Conservation (phyloP, 2,113 vertebrate species). For the Cynopterus brachyotis region DNA sequence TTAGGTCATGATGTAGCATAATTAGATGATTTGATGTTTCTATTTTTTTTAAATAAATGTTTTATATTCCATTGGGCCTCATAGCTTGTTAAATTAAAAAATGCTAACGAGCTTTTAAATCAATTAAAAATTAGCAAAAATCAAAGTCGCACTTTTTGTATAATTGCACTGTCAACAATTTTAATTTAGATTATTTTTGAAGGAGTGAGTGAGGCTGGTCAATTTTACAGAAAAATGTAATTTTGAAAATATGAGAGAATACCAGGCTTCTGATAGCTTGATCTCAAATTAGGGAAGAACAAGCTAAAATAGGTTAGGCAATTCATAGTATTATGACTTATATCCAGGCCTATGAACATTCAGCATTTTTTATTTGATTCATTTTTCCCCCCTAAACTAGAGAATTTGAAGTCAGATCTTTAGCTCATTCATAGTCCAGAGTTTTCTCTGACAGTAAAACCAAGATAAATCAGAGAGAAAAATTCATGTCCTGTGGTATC, state of each 20-base stretch:
- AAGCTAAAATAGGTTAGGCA: neutral
- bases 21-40: conserved; percentile 55
- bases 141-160: neutral
- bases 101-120: conserved; percentile 40
- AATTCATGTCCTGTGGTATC: neutral
- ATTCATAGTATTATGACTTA: neutral
- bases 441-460: neutral
- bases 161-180: neutral
- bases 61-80: neutral
- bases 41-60: neutral
- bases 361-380: neutral
- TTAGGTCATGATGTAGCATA: neutral
- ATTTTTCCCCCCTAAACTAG: neutral
- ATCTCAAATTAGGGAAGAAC: neutral
- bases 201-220: neutral
- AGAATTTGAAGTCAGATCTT: neutral
- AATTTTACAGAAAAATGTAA: neutral
- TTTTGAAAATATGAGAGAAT: neutral
- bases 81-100: conserved; percentile 30
- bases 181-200: conserved; percentile 1
- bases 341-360: neutral
- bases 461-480: neutral
- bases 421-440: neutral
- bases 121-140: conserved; percentile 11
- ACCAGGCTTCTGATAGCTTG: neutral